Evolutionary conservation across 2,888 invertebrate species (phyloP).

Genomic region (Lobophora halterata): DNA sequence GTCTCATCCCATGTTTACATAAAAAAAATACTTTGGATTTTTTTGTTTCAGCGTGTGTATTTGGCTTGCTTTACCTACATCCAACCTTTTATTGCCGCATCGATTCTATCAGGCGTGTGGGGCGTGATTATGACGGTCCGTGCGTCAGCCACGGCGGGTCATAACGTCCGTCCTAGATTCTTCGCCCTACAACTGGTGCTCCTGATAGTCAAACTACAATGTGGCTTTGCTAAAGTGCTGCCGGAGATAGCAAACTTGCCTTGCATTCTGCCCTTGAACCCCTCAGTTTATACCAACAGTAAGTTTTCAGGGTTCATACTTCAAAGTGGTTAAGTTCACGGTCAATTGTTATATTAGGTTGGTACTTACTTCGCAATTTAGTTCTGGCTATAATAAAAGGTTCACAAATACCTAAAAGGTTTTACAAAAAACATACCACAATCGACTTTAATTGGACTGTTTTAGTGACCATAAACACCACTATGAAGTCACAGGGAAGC

Average conservation of each 20-base stretch:
- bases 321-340: no score
- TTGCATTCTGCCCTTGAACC: constrained; percentile 83
- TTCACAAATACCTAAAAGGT: no score
- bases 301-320: constrained; percentile 58
- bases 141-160: constrained; percentile 60
- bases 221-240: constrained; percentile 78
- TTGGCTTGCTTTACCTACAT: constrained; percentile 75
- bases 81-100: constrained; percentile 83
- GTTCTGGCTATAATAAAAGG: no score
- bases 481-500: no score
- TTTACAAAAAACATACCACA: no score
- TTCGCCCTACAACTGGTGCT: constrained; percentile 83
- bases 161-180: constrained; percentile 72
- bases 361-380: no score
- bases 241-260: constrained; percentile 79
- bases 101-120: constrained; percentile 86
- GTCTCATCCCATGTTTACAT: no score
- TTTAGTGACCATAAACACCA: no score
- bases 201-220: constrained; percentile 85
- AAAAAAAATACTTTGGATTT: no score
- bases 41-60: constrained; percentile 24
- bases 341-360: no score
- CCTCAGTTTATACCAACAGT: constrained; percentile 84
- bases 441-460: no score
- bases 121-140: constrained; percentile 84